Evolutionary conservation across 2,888 invertebrate genomes (phyloP), one percentile per base, ranked within the genome.

Genomic region (Drosophila parthenogenetica): DNA sequence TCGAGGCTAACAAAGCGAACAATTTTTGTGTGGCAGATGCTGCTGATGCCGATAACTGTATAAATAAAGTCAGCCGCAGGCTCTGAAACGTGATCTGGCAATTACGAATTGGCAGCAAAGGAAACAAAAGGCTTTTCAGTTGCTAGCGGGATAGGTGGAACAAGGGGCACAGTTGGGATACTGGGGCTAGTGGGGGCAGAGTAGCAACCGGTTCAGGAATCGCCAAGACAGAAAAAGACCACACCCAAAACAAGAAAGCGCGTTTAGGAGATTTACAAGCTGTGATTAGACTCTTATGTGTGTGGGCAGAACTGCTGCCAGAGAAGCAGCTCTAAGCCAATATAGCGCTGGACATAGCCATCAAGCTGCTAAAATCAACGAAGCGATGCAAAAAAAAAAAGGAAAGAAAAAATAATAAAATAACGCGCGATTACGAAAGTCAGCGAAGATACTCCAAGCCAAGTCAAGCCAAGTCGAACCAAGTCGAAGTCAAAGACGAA

Each of bases 371-470:
- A 77, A 82, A 85, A 79, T 71, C 85, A 82, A 46, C 86, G 90
- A 90, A 90, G 90, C 90, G 90, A 88, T 87, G 90, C 90, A 87
- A 88, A 87, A 77, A 72, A 62, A 45, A 49, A 54, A 43, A 57
- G 40, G 35, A 66, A 60, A 35, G 54, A 84, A 74, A 71, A 60
- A 50, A 53, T 63, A 63, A 37, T 59, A 55, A 65, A 35, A 49
- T 87, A 65, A 62, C 60, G 63, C 69, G 77, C 73, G 68, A 83
- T 84, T 84, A 81, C 83, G 87, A 84, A 87, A 84, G 77, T 58
- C 71, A 65, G 62, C 81, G 83, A 86, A 82, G 86, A 86, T 81
- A 86, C 86, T 69, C 69, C 76, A 73, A 78, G 67, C 62, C 67
- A 66, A 79, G 51, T 54, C 60, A 50, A 59, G 75, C 45, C 43